Evolutionary conservation across 2,888 invertebrate species (phyloP).

Genomic region (Oscheius sp.): DNA sequence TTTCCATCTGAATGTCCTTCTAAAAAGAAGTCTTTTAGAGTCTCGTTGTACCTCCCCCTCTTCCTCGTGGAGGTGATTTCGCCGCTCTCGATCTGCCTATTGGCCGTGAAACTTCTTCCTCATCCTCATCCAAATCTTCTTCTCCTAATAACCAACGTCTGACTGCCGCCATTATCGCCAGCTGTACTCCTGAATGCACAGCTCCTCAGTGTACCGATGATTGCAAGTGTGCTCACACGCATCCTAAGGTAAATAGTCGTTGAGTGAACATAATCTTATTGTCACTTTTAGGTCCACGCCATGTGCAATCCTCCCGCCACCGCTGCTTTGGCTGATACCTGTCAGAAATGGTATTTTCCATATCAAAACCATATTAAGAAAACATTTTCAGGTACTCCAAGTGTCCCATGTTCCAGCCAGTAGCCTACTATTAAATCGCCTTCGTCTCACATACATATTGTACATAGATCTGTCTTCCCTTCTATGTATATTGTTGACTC

Average conservation of each 20-base stretch:
- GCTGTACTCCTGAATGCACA: slow-evolving; percentile 60
- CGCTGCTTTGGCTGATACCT: slow-evolving; percentile 55
- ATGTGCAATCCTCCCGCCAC: slow-evolving; percentile 65
- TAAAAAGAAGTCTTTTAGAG: slow-evolving; percentile 1
- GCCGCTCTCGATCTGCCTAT: slow-evolving; percentile 52
- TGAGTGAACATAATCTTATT: not conserved
- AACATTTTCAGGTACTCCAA: too few relatives aligned
- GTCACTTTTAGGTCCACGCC: slow-evolving; percentile 48
- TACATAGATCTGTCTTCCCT: slow-evolving; percentile 16
- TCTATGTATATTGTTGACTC: slow-evolving; percentile 9
- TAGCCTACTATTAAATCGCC: slow-evolving; percentile 48
- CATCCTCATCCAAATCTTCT: not conserved
- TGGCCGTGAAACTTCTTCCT: slow-evolving; percentile 29
- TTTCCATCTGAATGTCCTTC: not conserved
- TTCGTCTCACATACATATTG: not conserved
- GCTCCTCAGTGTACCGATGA: slow-evolving; percentile 58
- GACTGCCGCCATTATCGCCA: slow-evolving; percentile 56
- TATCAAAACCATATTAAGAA: too few relatives aligned
- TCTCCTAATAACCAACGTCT: slow-evolving; percentile 34
- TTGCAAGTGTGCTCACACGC: slow-evolving; percentile 62
- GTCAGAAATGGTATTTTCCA: slow-evolving; percentile 63
- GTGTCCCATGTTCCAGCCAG: slow-evolving; percentile 64
- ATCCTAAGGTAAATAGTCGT: slow-evolving; percentile 41
- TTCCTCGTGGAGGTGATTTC: slow-evolving; percentile 54
- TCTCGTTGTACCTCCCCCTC: slow-evolving; percentile 59